Conservation (phyloP, 1,140 invertebrate genomes). For the Drosophila suzukii region DNA sequence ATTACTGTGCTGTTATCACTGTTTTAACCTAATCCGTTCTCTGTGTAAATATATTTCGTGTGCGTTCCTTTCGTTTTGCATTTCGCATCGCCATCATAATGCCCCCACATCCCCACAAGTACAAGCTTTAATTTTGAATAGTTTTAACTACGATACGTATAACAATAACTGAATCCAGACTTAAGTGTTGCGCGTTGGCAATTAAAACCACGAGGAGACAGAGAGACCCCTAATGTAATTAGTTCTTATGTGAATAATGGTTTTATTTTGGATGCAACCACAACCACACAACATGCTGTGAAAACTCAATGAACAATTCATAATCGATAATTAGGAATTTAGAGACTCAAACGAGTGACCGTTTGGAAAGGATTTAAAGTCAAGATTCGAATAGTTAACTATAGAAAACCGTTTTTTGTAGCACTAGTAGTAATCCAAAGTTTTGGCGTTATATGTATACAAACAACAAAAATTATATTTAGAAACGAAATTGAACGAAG, state of each 20-base stretch:
- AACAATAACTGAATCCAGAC: conserved; percentile 50
- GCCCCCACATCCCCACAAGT: conserved; percentile 16
- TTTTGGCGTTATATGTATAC: conserved; percentile 56
- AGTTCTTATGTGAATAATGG: conserved; percentile 49
- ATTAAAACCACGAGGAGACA: conserved; percentile 46
- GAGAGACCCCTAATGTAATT: conserved; percentile 52
- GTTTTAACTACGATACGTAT: conserved; percentile 30
- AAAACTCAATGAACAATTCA: conserved; percentile 62
- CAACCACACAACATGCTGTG: conserved; percentile 69
- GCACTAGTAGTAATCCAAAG: conserved; percentile 52
- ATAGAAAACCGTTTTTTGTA: conserved; percentile 63
- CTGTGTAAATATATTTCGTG: conserved; percentile 50
- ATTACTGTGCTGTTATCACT: conserved; percentile 36
- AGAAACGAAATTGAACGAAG: conserved; percentile 33
- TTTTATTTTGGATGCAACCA: conserved; percentile 30
- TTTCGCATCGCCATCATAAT: conserved; percentile 13
- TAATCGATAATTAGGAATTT: conserved; percentile 35
- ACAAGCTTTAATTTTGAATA: conserved; percentile 53
- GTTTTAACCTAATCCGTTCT: conserved; percentile 18
- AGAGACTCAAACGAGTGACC: conserved; percentile 21
- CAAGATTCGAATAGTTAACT: conserved; percentile 43
- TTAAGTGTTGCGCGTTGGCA: conserved; percentile 63
- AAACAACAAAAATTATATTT: conserved; percentile 35
- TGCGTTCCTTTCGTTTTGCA: conserved; percentile 31
- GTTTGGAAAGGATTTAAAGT: conserved; percentile 10